phyloP scores from a whole-genome alignment of 2,113 vertebrate species.

The Myotis davidii region DNA sequence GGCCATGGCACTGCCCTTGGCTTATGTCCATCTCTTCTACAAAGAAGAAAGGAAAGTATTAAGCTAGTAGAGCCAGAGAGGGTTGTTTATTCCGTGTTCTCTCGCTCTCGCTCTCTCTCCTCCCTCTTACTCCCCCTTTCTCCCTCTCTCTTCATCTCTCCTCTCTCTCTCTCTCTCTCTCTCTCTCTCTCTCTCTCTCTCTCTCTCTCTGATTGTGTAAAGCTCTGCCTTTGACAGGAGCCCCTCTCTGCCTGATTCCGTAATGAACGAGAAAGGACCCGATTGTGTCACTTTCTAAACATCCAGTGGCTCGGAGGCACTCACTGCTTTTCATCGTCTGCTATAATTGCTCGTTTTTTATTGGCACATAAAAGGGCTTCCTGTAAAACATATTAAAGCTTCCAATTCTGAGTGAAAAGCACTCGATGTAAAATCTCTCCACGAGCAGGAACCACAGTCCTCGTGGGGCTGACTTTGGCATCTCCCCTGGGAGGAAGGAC shows the following conservation, averaged over 20 bases:
- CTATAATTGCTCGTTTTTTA: slow-evolving; percentile 65
- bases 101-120: too few species aligned
- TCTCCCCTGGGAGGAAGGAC: not conserved
- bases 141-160: too few species aligned
- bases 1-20: slow-evolving; percentile 52
- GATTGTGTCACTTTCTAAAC: not conserved
- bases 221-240: not conserved
- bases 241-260: not conserved
- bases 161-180: too few species aligned
- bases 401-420: slow-evolving; percentile 71
- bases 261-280: slow-evolving; percentile 21
- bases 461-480: not conserved
- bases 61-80: not conserved
- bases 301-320: not conserved
- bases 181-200: too few species aligned
- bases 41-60: slow-evolving; percentile 55
- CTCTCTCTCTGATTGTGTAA: not conserved
- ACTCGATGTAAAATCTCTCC: slow-evolving; percentile 59
- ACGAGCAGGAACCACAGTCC: not conserved
- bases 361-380: slow-evolving; percentile 73
- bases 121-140: too few species aligned
- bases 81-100: not conserved
- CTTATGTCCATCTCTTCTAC: slow-evolving; percentile 22
- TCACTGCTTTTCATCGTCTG: slow-evolving; percentile 34
- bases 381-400: slow-evolving; percentile 73